Percentiles rank a stretch among this genome's conserved stretches.
phyloP scores from a whole-genome alignment of 2,113 vertebrate genomes.

The Microtus ochrogaster region DNA sequence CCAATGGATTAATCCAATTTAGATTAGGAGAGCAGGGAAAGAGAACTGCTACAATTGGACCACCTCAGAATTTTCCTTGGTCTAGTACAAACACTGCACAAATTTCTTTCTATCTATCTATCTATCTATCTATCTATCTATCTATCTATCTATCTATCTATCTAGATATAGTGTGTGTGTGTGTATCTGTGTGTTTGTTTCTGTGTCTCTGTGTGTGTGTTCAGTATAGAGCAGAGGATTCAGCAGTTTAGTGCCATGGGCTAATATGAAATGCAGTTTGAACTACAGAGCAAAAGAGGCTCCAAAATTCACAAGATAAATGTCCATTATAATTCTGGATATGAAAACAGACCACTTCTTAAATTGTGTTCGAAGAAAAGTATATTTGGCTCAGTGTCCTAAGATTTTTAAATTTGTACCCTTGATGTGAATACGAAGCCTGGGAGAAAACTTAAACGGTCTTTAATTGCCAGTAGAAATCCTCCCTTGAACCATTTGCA shows the following conservation, averaged over 20 bases:
- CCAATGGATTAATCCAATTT: conserved; percentile 33
- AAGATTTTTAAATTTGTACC: background rate
- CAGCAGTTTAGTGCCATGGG: background rate
- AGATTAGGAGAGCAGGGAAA: conserved; percentile 14
- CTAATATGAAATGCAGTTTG: background rate
- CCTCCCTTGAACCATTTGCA: background rate
- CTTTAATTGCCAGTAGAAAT: background rate
- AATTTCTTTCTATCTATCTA: background rate
- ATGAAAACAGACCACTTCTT: background rate
- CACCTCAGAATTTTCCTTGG: conserved; percentile 38
- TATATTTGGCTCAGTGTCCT: background rate
- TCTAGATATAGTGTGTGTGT: background rate
- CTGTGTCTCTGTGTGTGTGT: background rate
- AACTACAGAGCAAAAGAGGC: background rate
- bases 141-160: too few relatives aligned
- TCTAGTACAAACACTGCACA: background rate
- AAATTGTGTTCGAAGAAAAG: conserved; percentile 19
- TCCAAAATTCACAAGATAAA: background rate
- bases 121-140: too few relatives aligned
- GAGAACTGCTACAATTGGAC: conserved; percentile 45
- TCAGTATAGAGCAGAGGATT: conserved; percentile 17
- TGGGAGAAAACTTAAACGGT: background rate
- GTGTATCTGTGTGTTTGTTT: background rate
- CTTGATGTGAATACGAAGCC: background rate
- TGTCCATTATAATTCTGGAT: background rate